phyloP scores from a whole-genome alignment of 92 coral and sea anemone genomes.

The Epizoanthus stellaris region DNA sequence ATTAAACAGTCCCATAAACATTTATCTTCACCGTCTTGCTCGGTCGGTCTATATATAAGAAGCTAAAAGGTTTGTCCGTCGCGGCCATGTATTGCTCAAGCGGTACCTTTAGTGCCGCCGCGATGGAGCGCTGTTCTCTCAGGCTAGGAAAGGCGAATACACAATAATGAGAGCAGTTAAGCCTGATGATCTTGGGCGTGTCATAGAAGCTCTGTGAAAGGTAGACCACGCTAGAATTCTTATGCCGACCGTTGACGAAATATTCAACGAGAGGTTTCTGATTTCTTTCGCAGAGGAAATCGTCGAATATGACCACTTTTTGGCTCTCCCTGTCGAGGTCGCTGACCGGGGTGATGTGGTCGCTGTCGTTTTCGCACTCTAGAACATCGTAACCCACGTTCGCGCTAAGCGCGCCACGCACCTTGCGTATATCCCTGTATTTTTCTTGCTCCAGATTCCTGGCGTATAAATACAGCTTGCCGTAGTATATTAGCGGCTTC shows the following conservation, averaged over 20 bases:
- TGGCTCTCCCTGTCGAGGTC: neutral
- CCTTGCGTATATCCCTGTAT: neutral
- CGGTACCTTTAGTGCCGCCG: neutral
- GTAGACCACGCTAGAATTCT: neutral
- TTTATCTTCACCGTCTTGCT: neutral
- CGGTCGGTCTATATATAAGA: neutral
- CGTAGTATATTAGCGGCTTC: neutral
- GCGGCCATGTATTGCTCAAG: neutral
- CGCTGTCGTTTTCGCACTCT: neutral
- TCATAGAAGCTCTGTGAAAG: neutral
- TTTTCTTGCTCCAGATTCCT: neutral
- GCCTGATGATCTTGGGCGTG: neutral
- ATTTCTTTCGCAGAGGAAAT: neutral
- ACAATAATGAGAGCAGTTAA: neutral
- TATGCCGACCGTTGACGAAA: neutral
- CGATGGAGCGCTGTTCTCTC: neutral
- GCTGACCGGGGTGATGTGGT: neutral
- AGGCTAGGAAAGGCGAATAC: neutral
- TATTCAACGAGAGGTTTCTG: neutral
- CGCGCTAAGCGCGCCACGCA: neutral
- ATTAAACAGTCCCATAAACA: neutral
- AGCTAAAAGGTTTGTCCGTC: neutral
- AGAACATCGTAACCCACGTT: neutral
- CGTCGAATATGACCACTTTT: neutral
- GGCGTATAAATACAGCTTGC: neutral